Base-by-base conservation (phyloP, 92 coral and sea anemone species). In the Bergia sp. region DNA sequence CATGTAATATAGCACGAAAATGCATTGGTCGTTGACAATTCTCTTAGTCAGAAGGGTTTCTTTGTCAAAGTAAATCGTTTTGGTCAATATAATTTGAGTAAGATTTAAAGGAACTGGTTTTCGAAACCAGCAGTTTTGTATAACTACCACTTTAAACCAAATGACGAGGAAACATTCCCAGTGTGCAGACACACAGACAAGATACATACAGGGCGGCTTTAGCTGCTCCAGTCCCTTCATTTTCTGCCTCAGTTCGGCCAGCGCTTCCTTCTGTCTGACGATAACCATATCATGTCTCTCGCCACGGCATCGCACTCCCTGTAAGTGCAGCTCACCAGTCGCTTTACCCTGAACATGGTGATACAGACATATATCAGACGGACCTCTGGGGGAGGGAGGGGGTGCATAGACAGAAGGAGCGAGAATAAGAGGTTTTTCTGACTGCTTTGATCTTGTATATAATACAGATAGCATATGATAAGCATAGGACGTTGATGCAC, bases 211-310 rank as follows among this genome's bases (percentile, higher is more conserved):
- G 18, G 98, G 98, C 44, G 98, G 96, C 82, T 95, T 93, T 10
- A 96, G 92, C 66, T 96, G 96, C 71, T 96, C 98, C 90, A 96
- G 89, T 74, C 92, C 88, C 80, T 96, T 96, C 61, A 96, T 21
- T 73, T 93, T 93, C 76, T 91, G 92, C 82, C 98, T 93, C 15
- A 95, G 87, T 78, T 96, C 98, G 66, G 96, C 93, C 80, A 96
- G 79, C 37, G 98, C 98, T 66, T 96, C 98, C 85, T 88, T 96
- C 78, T 96, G 98, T 76, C 97, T 88, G 18, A 93, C 92, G 20
- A 96, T 96, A 12, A 96, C 93, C 73, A 91, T 97, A 3, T 93
- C 98, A 38, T 96, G 98, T 75, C 97, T 87, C 72, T 96, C 98
- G 37, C 98, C 98, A 18, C 96, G 93, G 67, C 98, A 96, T 43